Percentiles rank a stretch among this genome's conserved stretches.
These are phyloP conservation scores for Mantis religiosa DNA, from an alignment of 2,888 invertebrate genomes.

Conservation along the genomic window DNA sequence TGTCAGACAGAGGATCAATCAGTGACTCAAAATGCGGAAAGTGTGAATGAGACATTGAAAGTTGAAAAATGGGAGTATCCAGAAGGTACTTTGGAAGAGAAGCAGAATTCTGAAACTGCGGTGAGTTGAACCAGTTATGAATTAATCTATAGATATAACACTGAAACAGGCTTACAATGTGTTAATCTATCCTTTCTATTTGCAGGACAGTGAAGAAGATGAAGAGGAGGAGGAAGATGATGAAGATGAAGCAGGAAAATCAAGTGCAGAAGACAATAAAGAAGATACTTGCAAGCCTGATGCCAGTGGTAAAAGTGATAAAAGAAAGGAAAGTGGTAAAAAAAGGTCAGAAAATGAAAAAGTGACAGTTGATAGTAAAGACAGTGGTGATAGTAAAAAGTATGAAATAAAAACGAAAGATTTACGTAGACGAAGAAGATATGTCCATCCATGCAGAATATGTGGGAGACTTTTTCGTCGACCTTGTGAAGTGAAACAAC, in stretches of 20 bases:
- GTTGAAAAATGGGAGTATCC: conserved; percentile 22
- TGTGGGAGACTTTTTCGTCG: conserved; percentile 29
- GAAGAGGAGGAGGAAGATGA: background rate
- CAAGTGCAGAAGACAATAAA: background rate
- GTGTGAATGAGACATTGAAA: conserved; percentile 10
- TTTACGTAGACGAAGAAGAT: conserved; percentile 22
- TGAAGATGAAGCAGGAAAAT: background rate
- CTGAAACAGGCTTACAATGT: background rate
- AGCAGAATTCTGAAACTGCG: background rate
- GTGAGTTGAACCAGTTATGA: background rate
- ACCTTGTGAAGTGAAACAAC: conserved; percentile 30
- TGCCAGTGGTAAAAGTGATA: background rate
- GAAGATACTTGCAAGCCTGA: background rate
- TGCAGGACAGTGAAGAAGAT: conserved; percentile 8
- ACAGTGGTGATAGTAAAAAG: background rate
- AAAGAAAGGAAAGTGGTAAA: background rate
- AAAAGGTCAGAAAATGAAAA: conserved; percentile 5
- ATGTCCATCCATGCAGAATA: conserved; percentile 29
- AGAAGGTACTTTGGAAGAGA: conserved; percentile 18
- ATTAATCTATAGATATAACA: background rate
- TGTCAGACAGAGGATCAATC: conserved; percentile 31
- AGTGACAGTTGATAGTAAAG: background rate
- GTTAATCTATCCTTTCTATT: background rate
- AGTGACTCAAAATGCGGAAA: background rate
- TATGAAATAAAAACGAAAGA: conserved; percentile 20